These are phyloP conservation scores for Norana najaformis DNA, from an alignment of 2,888 invertebrate genomes.

Conservation along the genomic window DNA sequence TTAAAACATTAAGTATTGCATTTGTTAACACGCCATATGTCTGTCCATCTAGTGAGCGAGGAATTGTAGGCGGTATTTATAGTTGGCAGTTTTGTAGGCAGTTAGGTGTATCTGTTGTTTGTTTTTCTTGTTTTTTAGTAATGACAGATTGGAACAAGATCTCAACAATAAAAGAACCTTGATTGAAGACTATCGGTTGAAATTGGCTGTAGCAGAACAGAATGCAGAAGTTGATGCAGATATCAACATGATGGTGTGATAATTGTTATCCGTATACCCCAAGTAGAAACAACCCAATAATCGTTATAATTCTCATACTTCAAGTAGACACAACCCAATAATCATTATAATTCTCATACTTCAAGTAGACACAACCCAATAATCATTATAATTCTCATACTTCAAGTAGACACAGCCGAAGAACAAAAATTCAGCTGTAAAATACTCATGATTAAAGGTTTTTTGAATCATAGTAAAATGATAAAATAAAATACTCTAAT, in stretches of 20 bases:
- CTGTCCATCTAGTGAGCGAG: too few relatives aligned
- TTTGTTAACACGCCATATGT: too few relatives aligned
- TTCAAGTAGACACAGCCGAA: too few relatives aligned
- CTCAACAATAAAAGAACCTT: slow-evolving; percentile 57
- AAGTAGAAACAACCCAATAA: too few relatives aligned
- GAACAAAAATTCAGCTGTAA: too few relatives aligned
- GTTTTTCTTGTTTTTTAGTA: background rate
- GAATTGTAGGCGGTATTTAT: too few relatives aligned
- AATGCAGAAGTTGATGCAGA: slow-evolving; percentile 56
- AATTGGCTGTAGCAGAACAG: slow-evolving; percentile 54
- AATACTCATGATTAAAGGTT: too few relatives aligned
- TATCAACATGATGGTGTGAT: slow-evolving; percentile 52
- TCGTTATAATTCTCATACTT: background rate
- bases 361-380: too few relatives aligned
- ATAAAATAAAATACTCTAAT: background rate
- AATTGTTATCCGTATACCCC: background rate
- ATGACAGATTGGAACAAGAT: slow-evolving; percentile 52
- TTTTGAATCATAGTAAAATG: background rate
- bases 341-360: background rate
- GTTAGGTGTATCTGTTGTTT: background rate
- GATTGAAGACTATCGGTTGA: slow-evolving; percentile 55
- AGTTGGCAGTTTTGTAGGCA: too few relatives aligned
- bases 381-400: background rate
- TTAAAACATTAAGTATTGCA: too few relatives aligned
- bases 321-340: too few relatives aligned